Evolutionary conservation across 1,140 invertebrate species (phyloP), one percentile per base, ranked within the genome.

Genomic region (Halyomorpha halys): DNA sequence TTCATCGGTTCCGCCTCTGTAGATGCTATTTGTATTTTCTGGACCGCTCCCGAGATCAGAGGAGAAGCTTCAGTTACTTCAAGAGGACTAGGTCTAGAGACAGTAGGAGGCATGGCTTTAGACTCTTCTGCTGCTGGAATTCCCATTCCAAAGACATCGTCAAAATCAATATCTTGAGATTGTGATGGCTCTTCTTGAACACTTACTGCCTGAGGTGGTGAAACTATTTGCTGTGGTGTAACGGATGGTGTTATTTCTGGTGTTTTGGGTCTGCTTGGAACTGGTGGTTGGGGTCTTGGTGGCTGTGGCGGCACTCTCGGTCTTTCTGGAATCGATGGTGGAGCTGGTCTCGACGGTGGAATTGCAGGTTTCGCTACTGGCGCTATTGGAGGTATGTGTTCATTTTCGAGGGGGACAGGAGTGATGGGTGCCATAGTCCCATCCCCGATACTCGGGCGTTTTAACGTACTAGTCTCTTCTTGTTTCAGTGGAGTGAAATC

Each of bases 291-390:
- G 6, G 61, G 65, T 23, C 61, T 54, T 30, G 66, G 44, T 30
- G 62, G 66, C 34, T 61, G 44, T 0, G 69, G 68, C 8, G 70
- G 70, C 3, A 67, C 23, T 65, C 68, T 68, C 14, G 69, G 70
- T 61, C 70, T 45, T 59, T 68, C 68, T 51, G 72, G 66, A 34
- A 73, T 67, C 18, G 72, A 69, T 39, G 71, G 62, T 1, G 74
- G 67, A 16, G 76, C 69, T 49, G 75, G 71, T 15, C 67, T 25
- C 49, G 18, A 54, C 3, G 61, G 25, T 1, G 66, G 63, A 0
- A 23, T 6, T 47, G 59, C 64, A 23, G 64, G 59, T 14, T 21
- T 19, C 15, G 63, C 19, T 25, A 44, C 19, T 6, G 44, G 21
- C 2, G 49, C 21, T 23, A 51, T 44, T 23, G 45, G n/a, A 15